Evolutionary conservation across 1,140 invertebrate genomes (phyloP), one percentile per base, ranked within the genome.

Genomic region (Bombyx mori): DNA sequence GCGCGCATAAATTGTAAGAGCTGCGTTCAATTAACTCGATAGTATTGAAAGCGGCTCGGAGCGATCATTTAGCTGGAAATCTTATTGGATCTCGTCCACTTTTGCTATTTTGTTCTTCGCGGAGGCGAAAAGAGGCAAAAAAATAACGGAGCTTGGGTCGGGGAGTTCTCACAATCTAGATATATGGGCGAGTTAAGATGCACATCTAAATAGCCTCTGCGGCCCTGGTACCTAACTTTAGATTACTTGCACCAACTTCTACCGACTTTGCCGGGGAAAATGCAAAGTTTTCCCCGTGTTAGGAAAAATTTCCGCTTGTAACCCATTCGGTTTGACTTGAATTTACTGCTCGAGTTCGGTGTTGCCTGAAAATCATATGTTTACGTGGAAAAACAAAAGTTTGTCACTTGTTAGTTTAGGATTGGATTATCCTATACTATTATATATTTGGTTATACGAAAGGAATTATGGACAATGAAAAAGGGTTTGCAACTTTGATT

Each of bases 191-290:
- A 81, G 81, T 82, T 84, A 82, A 86, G 82, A 86, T 86, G 81
- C 79, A 75, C 82, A 84, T 86, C 82, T 86, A 84, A 86, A 86
- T 82, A 82, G 82, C 82, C 73, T 74, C 72, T 72, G 81, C 77
- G 73, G 68, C 71, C 73, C 69, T 78, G 77, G 75, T 76, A 79
- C 71, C 77, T 78, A 86, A 86, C 79, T 86, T 84, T 86, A 86
- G 82, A 86, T 86, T 86, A 86, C 82, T 86, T 79, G 74, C 75
- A 73, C 69, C 72, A 79, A 63, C 76, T 66, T 83, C 79, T 71
- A 70, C 71, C 69, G 73, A 79, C 70, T 78, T 79, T 72, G 65
- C 66, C 54, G 54, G 66, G 62, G 66, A 62, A 68, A 68, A 68
- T 72, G 67, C 67, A 68, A 71, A 81, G 71, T 79, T 75, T 66